These are phyloP conservation scores for Cabera pusaria DNA, from an alignment of 2,888 invertebrate genomes.

Conservation along the genomic window DNA sequence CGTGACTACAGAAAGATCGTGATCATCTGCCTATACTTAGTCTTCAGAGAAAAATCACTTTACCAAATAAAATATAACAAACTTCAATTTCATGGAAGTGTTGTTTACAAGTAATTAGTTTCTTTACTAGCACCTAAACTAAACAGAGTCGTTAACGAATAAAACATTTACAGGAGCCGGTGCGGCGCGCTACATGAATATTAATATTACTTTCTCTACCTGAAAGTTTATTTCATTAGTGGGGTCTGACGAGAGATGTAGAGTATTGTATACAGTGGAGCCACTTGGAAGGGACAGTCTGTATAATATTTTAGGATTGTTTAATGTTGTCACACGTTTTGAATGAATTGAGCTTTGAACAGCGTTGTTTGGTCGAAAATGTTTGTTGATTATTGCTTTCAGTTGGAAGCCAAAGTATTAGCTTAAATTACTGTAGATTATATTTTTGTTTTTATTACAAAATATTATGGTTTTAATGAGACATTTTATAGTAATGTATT, in stretches of 20 bases:
- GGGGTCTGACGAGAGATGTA: slow-evolving; percentile 43
- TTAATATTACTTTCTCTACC: slow-evolving; percentile 73
- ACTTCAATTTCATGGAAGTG: no score
- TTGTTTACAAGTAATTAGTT: no score
- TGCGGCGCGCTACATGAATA: slow-evolving; percentile 64
- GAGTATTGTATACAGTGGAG: slow-evolving; percentile 3
- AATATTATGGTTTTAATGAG: no score
- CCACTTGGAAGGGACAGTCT: slow-evolving; percentile 7
- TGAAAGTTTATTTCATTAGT: slow-evolving; percentile 80
- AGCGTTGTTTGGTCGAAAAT: slow-evolving; percentile 12
- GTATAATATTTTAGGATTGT: slow-evolving; percentile 24
- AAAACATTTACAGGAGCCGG: slow-evolving; percentile 78
- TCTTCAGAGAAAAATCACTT: no score
- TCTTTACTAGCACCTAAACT: slow-evolving; percentile 7
- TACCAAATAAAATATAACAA: no score
- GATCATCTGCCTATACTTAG: no score
- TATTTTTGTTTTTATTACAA: no score
- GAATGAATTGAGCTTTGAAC: slow-evolving; percentile 15
- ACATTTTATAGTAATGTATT: no score
- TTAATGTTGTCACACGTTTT: slow-evolving; percentile 23
- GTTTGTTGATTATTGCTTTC: no score
- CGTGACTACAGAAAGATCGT: no score
- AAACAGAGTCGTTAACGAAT: slow-evolving; percentile 74
- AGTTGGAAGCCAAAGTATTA: no score
- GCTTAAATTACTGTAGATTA: no score